Conservation (phyloP, 2,113 vertebrate species). For the Hyla sarda region DNA sequence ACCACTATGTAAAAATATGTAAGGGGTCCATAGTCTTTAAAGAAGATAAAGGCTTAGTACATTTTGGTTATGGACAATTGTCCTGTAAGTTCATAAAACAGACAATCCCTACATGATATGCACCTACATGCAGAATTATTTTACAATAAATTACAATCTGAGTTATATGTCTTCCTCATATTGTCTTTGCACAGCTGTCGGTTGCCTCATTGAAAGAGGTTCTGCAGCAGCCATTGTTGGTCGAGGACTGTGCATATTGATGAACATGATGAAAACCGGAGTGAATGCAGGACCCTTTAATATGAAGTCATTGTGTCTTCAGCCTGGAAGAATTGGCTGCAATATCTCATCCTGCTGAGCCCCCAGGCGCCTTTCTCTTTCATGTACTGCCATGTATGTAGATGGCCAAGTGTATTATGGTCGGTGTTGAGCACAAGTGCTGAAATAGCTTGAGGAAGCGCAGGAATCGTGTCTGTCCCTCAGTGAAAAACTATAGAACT, state of each 20-base stretch:
- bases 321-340: constrained; percentile 65
- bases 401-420: constrained; percentile 63
- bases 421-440: constrained; percentile 65
- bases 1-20: no score
- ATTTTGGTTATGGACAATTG: no score
- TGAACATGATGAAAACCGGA: not conserved
- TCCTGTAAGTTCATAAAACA: not conserved
- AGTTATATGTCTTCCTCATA: no score
- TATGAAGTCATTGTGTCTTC: constrained; percentile 65
- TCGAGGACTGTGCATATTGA: not conserved
- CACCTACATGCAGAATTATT: not conserved
- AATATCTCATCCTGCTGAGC: constrained; percentile 62
- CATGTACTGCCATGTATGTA: constrained; percentile 64
- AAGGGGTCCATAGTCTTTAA: no score
- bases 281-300: constrained; percentile 62
- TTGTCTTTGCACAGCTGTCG: no score
- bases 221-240: not conserved
- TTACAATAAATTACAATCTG: not conserved
- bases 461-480: constrained; percentile 66
- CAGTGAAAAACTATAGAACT: constrained; percentile 61
- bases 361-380: constrained; percentile 66
- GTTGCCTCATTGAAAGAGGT: not conserved
- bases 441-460: constrained; percentile 70
- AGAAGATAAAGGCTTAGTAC: no score
- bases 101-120: not conserved